Conservation (phyloP, 2,797 vertebrate species). For the Paratrypauchen microcephalus region DNA sequence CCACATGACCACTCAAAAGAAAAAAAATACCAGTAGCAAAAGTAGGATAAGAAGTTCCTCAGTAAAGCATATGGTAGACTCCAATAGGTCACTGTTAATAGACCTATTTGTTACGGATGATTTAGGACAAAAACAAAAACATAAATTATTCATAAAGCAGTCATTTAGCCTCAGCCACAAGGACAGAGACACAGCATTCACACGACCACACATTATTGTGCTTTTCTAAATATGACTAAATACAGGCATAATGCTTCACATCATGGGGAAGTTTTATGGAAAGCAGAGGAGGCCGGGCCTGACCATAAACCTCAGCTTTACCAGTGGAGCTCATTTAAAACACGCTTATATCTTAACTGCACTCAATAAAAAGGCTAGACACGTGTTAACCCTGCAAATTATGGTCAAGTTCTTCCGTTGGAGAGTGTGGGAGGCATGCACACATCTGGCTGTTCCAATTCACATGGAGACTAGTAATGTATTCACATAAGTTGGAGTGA, state of each 20-base stretch:
- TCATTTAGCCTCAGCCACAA: conserved; percentile 26
- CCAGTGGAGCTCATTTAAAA: conserved; percentile 33
- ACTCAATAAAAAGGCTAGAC: conserved; percentile 38
- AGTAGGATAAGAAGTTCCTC: neutral
- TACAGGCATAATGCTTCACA: conserved; percentile 30
- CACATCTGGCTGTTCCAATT: conserved; percentile 8
- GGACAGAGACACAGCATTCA: conserved; percentile 19
- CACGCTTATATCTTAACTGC: conserved; percentile 28
- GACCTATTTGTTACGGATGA: neutral
- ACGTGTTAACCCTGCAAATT: conserved; percentile 34
- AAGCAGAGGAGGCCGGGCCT: conserved; percentile 10
- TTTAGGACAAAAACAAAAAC: neutral
- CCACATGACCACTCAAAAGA: neutral
- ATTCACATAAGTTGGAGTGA: conserved; percentile 21
- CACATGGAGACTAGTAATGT: conserved; percentile 8
- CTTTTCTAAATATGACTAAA: conserved; percentile 51
- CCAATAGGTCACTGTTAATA: neutral
- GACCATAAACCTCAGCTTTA: conserved; percentile 48
- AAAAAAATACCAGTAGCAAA: neutral
- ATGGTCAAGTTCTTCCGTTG: conserved; percentile 25
- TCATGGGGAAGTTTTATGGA: conserved; percentile 30
- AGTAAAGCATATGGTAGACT: neutral
- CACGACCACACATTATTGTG: conserved; percentile 48
- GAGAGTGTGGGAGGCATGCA: conserved; percentile 25
- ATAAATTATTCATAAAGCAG: conserved; percentile 4